A percentile compares a stretch with the other conserved stretches of the same genome.
phyloP scores from a whole-genome alignment of 2,797 vertebrate genomes.

The Girardinus metallicus region DNA sequence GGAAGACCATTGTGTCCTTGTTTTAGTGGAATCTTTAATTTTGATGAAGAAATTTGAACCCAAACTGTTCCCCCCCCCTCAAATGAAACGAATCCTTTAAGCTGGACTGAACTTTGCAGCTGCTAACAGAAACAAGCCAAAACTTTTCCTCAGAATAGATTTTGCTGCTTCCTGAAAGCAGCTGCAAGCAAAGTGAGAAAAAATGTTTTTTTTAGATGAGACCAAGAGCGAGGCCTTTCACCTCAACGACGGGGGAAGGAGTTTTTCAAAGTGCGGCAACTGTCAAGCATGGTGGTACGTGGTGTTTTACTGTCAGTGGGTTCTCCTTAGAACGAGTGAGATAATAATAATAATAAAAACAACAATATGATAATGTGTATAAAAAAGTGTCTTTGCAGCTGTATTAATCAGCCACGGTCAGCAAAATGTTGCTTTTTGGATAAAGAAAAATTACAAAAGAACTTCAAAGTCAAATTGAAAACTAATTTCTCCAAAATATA shows the following conservation, averaged over 20 bases:
- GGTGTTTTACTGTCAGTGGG: not conserved
- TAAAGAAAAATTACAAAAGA: too few species aligned
- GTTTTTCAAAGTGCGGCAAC: not conserved
- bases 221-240: not conserved
- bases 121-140: not conserved
- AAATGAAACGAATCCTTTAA: not conserved
- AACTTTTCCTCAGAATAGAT: not conserved
- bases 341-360: not conserved
- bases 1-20: not conserved
- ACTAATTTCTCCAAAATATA: too few species aligned
- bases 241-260: not conserved
- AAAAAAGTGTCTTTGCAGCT: not conserved
- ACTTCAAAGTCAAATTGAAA: too few species aligned
- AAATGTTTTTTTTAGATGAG: not conserved
- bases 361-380: not conserved
- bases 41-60: not conserved
- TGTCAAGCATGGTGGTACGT: not conserved
- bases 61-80: not conserved
- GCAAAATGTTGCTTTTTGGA: too few species aligned
- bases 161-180: not conserved
- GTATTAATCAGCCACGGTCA: not conserved
- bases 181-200: not conserved
- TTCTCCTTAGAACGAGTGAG: not conserved
- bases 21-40: not conserved
- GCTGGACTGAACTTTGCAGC: not conserved